phyloP scores from a whole-genome alignment of 2,113 vertebrate genomes.

The Phyllostomus hastatus region DNA sequence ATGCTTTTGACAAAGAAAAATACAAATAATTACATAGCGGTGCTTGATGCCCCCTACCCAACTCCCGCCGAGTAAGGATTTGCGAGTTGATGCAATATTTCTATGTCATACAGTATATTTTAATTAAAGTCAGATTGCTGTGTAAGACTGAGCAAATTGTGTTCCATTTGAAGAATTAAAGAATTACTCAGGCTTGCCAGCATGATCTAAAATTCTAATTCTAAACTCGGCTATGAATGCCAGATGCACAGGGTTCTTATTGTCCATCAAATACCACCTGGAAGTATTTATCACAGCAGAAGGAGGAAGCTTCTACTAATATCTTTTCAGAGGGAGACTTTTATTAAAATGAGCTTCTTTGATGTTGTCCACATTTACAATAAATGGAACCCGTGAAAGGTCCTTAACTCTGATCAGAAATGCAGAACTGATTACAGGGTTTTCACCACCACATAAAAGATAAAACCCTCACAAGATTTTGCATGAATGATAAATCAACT shows the following conservation, averaged over 20 bases:
- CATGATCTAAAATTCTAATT: conserved; percentile 69
- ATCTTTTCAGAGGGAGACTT: conserved; percentile 57
- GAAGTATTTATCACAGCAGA: conserved; percentile 70
- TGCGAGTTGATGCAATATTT: conserved; percentile 44
- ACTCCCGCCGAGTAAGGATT: conserved; percentile 22
- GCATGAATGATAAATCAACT: conserved; percentile 43
- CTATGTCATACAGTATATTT: conserved; percentile 40
- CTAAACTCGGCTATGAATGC: conserved; percentile 42
- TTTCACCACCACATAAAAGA: conserved; percentile 44
- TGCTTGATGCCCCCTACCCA: neutral
- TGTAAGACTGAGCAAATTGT: conserved; percentile 54
- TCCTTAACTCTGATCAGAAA: conserved; percentile 50
- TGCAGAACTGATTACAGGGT: conserved; percentile 49
- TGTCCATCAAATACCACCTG: conserved; percentile 76
- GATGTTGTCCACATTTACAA: conserved; percentile 47
- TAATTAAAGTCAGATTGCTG: conserved; percentile 62
- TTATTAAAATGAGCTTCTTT: conserved; percentile 73
- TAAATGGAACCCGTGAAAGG: conserved; percentile 19
- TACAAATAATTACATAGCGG: neutral
- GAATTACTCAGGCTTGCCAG: conserved; percentile 62
- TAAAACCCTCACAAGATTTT: conserved; percentile 51
- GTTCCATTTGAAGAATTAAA: conserved; percentile 71
- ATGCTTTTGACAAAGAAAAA: conserved; percentile 4
- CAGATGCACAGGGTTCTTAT: conserved; percentile 62
- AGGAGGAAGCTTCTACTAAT: conserved; percentile 52